Base-by-base conservation (phyloP, 2,113 vertebrate genomes). In the Tauraco erythrolophus region DNA sequence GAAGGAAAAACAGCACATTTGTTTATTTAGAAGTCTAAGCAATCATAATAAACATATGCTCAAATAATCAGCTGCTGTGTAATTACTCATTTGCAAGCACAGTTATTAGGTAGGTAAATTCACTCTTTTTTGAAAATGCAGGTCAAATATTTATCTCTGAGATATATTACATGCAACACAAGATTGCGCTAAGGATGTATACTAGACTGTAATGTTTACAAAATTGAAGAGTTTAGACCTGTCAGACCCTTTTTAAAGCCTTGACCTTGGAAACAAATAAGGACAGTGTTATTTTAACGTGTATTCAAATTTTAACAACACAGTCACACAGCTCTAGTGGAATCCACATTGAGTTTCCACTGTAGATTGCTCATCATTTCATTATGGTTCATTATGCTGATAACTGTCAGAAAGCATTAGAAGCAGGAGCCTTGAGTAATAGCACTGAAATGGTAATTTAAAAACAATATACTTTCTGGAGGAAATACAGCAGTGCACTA, bases 341-440 rank as follows among this genome's bases (percentile, higher is more conserved):
- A 98, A 98, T 97, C 94, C 83, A 97, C 97, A 68, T 19, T 94
- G 97, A 97, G 96, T 97, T 98, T 98, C 97, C 97, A 98, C 97
- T 89, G 96, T 97, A 98, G 98, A 98, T 97, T 97, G 97, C 98
- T 98, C 98, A 97, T 98, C 98, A 98, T 98, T 98, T 98, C 98
- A 98, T 98, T 98, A 98, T 70, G 95, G 97, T 96, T 98, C 98
- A 98, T 98, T 99, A 98, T 98, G 98, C 92, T 98, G 98, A 98
- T 98, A 98, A 98, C 98, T 98, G 98, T 98, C 98, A 98, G 97
- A 97, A 98, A 92, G 97, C 98, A 98, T 98, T 98, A 98, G 97
- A 96, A 96, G 95, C 54, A 68, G 95, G 89, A 96, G 94, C 95
- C 97, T 92, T 98, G 98, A 98, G 98, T 98, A 98, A 98, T 97